Base-by-base conservation (phyloP, 2,797 vertebrate species). In the Hydrolagus colliei region DNA sequence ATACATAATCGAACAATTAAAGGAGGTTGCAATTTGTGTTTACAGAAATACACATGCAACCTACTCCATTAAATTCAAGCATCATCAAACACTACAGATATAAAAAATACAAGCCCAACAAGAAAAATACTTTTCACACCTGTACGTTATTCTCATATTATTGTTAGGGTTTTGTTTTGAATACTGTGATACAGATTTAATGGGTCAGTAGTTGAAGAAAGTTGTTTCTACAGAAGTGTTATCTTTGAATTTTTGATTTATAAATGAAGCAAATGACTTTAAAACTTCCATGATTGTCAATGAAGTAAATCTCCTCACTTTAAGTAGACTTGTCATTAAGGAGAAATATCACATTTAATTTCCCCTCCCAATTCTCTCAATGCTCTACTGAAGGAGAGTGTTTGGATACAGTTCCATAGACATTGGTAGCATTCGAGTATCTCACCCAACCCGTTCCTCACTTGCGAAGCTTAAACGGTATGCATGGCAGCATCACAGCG, bases 171-270 rank as follows among this genome's bases (percentile, higher is more conserved):
- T 6, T n/a, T 9, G 16, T 32, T 71, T 71, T 71, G 63, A 35
- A 67, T 20, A 32, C 79, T 10, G 79, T 61, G 61, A 77, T 77
- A 59, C 12, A 77, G 75, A 77, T 16, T 82, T 84, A 41, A 71
- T 84, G 79, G 79, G 10, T 71, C 79, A 84, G 63, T 84, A 67
- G 79, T 71, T 84, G 27, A 84, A 84, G 32, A 71, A 52, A 32
- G 1, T 2, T 84, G 22, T 84, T 68, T 16, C 63, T 68, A 8
- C 32, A 14, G n/a, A 32, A 71, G 27, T n/a, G 32, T 35, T 84
- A 32, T 61, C 16, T 68, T 18, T 84, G 71, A 84, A 18, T 41
- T 52, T 71, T 14, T 20, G 32, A 35, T 9, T 35, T 4, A 9
- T 67, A 32, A 52, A 20, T 20, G 4, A 41, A 18, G 65, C 32